These are phyloP conservation scores for Yponomeuta evonymella DNA, from an alignment of 2,888 invertebrate genomes.

Conservation along the genomic window DNA sequence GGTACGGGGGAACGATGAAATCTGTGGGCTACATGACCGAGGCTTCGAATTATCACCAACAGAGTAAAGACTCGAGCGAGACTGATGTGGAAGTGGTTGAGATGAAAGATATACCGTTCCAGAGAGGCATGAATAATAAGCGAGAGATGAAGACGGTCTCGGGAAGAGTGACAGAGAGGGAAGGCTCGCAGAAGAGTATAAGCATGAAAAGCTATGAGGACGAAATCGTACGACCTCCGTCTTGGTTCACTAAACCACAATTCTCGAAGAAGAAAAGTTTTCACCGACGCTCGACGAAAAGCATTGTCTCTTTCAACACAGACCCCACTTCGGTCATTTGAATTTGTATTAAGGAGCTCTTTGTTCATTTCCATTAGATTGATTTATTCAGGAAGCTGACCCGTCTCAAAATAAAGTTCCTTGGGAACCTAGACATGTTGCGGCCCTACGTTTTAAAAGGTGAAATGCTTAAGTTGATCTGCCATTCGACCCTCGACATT, in stretches of 20 bases:
- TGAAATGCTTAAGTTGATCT: too few relatives aligned
- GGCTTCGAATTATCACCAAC: conserved; percentile 44
- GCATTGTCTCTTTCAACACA: conserved; percentile 37
- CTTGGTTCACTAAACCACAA: conserved; percentile 72
- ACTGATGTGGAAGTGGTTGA: conserved; percentile 73
- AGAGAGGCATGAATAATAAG: conserved; percentile 29
- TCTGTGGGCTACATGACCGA: conserved; percentile 53
- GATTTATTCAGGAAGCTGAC: not conserved
- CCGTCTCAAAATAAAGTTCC: not conserved
- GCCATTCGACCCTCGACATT: too few relatives aligned
- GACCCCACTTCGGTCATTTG: conserved; percentile 28
- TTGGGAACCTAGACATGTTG: not conserved
- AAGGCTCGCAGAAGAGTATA: conserved; percentile 47
- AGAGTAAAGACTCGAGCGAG: conserved; percentile 62
- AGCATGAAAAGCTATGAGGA: conserved; percentile 62
- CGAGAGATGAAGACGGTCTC: conserved; percentile 48
- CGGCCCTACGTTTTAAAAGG: too few relatives aligned
- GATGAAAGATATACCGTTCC: conserved; percentile 63
- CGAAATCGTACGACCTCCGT: conserved; percentile 58
- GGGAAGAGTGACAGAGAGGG: conserved; percentile 45
- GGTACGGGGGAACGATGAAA: conserved; percentile 55
- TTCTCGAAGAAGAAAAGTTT: conserved; percentile 70
- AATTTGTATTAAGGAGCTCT: not conserved
- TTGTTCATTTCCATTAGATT: not conserved
- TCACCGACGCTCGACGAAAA: conserved; percentile 54